phyloP scores from a whole-genome alignment of 2,888 invertebrate genomes.

The Phengaris alcon region DNA sequence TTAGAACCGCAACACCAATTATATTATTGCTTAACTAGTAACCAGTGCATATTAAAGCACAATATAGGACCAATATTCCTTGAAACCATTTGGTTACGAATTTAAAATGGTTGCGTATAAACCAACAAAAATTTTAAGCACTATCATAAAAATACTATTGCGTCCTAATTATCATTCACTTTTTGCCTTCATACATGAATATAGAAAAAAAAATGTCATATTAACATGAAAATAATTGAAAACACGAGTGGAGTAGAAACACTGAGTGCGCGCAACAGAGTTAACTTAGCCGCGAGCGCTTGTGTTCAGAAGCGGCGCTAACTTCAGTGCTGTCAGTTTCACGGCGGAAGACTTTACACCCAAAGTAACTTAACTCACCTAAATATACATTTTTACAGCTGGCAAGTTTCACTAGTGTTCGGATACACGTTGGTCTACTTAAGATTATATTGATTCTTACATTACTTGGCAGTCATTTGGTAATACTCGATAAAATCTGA shows the following conservation, averaged over 20 bases:
- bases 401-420: constrained; percentile 24
- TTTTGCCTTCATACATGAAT: not conserved
- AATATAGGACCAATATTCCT: not conserved
- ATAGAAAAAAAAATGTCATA: not conserved
- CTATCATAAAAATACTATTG: too few relatives aligned
- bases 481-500: constrained; percentile 6
- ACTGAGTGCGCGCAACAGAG: not conserved
- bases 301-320: not conserved
- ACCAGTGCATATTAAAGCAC: not conserved
- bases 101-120: not conserved
- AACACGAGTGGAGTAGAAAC: not conserved
- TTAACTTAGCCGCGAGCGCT: not conserved
- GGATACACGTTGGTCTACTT: constrained; percentile 26
- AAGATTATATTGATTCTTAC: constrained; percentile 17
- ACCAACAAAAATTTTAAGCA: too few relatives aligned
- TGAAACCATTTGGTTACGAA: not conserved
- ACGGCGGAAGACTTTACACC: constrained; percentile 21
- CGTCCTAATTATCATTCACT: too few relatives aligned
- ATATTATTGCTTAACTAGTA: not conserved
- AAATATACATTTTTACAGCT: constrained; percentile 25
- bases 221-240: not conserved
- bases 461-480: constrained; percentile 21
- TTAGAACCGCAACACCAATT: not conserved
- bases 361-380: constrained; percentile 1
- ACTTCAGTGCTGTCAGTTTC: not conserved